Evolutionary conservation across 1,140 invertebrate species (phyloP), one percentile per base, ranked within the genome.

Genomic region (Rhagoletis pomonella): DNA sequence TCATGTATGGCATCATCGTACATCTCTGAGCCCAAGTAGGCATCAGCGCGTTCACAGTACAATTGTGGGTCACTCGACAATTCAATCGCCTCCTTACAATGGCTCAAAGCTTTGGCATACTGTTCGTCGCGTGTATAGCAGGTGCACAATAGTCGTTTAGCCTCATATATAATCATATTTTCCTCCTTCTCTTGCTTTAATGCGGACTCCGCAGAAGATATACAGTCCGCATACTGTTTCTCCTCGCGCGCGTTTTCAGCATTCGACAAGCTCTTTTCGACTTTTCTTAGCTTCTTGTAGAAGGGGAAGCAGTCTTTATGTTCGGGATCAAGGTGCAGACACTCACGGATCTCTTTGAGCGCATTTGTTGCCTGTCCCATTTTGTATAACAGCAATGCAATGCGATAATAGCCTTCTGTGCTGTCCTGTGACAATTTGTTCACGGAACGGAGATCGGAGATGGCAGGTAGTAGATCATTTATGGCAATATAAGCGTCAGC

Each of bases 261-360:
- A n/a, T 96, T 95, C 50, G 95, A 94, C 59, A 99, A 90, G 86
- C 96, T 94, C 93, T 99, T 99, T 86, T 97, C 97, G n/a, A 99
- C 94, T 93, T 99, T 99, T 91, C 99, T 99, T 2, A 99, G 94
- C 93, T 98, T 98, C 93, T 99, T 99, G 93, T 99, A 99, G 91
- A 99, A 96, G n/a, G 96, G 95, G 93, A 96, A 98, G 94, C 99
- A 99, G 87, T 97, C 94, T 93, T 99, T 98, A 93, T 99, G 98
- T 90, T 99, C 99, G 0, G 98, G 98, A 94, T 99, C 99, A 44
- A 99, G 94, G 94, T 99, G 99, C 10, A 99, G 95, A 93, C 99
- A 99, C 93, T 99, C 98, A 42, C 99, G 95, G 89, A 99, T 97
- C 94, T 99, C 97, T 93, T 96, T 97, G 44, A 99, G 94, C 9